These are phyloP conservation scores for Melanaphis sacchari DNA, from an alignment of 1,140 invertebrate species.

Conservation along the genomic window DNA sequence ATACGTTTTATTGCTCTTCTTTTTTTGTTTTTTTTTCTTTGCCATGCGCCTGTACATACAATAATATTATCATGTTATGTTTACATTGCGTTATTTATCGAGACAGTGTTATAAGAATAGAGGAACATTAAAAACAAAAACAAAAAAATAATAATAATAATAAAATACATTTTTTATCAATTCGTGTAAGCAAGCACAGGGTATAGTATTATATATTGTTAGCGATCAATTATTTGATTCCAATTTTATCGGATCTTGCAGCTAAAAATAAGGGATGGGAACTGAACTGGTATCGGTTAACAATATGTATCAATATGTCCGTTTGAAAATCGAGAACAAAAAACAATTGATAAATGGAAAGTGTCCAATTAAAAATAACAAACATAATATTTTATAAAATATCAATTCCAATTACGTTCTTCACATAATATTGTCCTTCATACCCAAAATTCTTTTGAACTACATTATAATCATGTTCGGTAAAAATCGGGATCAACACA, in stretches of 20 bases:
- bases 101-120: background rate
- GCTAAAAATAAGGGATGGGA: too few relatives aligned
- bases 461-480: background rate
- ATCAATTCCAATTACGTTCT: background rate
- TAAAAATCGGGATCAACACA: background rate
- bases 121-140: background rate
- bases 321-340: too few relatives aligned
- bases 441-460: background rate
- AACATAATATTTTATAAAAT: too few relatives aligned
- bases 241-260: too few relatives aligned
- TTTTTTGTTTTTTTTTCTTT: background rate
- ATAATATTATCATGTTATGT: background rate
- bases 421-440: too few relatives aligned
- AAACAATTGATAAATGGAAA: too few relatives aligned
- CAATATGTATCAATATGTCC: too few relatives aligned
- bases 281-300: too few relatives aligned
- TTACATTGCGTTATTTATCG: background rate
- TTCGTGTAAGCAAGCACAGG: background rate
- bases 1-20: background rate
- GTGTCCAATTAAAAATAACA: too few relatives aligned
- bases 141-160: background rate
- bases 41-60: background rate
- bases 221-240: too few relatives aligned
- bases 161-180: background rate
- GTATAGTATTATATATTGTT: background rate